Percentiles rank a stretch among this genome's conserved stretches.
These are phyloP conservation scores for Hylomyscus alleni DNA, from an alignment of 2,797 vertebrate genomes.

Conservation along the genomic window DNA sequence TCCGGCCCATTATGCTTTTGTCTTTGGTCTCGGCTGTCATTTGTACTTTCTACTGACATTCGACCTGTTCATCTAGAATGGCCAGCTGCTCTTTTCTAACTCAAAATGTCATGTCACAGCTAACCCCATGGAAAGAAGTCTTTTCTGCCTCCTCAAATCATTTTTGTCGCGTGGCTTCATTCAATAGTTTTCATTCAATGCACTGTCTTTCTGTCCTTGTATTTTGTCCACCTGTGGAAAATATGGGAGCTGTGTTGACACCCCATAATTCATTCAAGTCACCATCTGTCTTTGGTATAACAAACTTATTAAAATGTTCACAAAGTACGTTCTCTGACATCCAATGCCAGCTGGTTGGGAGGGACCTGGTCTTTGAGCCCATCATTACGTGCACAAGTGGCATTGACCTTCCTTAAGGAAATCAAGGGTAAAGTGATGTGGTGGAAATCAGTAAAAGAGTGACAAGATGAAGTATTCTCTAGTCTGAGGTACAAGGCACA, in stretches of 20 bases:
- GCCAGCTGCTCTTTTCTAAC: not conserved
- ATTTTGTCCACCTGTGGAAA: slow-evolving; percentile 24
- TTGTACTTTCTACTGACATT: not conserved
- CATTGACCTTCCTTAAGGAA: not conserved
- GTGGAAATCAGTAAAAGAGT: not conserved
- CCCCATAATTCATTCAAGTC: slow-evolving; percentile 14
- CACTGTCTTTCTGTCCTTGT: not conserved
- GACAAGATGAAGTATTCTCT: not conserved
- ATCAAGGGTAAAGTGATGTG: not conserved
- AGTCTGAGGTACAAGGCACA: not conserved
- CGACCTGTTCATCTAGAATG: not conserved
- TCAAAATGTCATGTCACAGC: slow-evolving; percentile 26
- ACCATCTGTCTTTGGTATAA: slow-evolving; percentile 66
- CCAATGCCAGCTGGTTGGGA: slow-evolving; percentile 28
- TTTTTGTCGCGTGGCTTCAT: not conserved
- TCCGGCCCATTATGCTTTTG: not conserved
- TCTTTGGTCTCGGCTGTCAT: slow-evolving; percentile 1
- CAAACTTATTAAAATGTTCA: slow-evolving; percentile 58
- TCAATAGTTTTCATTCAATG: not conserved
- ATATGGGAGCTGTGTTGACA: not conserved
- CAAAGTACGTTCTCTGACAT: not conserved
- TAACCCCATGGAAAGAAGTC: slow-evolving; percentile 18
- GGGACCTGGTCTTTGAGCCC: not conserved
- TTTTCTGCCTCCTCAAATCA: not conserved
- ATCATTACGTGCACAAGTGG: not conserved